A percentile compares a stretch with the other conserved stretches of the same genome.
phyloP scores from a whole-genome alignment of 2,113 vertebrate genomes.

The Datnioides undecimradiatus region DNA sequence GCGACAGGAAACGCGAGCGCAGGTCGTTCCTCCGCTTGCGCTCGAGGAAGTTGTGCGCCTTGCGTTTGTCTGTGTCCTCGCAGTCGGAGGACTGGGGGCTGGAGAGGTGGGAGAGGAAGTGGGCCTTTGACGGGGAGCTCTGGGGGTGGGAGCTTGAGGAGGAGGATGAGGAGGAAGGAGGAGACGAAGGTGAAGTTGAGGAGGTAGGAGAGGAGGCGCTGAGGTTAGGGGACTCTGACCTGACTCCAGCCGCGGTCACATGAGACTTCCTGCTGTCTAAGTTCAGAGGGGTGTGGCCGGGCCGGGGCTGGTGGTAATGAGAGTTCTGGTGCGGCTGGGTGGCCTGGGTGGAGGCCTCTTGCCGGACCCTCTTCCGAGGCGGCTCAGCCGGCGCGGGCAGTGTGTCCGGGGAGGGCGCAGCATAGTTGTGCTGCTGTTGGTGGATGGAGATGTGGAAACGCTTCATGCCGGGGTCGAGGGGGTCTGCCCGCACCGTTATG shows the following conservation, averaged over 20 bases:
- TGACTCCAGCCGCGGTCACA: background rate
- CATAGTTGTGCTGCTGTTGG: constrained; percentile 98
- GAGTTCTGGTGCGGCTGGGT: constrained; percentile 70
- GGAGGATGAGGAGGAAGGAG: constrained; percentile 47
- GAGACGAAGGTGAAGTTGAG: constrained; percentile 58
- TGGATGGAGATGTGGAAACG: constrained; percentile 97
- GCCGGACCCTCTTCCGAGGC: constrained; percentile 77
- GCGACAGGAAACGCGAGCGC: constrained; percentile 92
- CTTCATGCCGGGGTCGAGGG: constrained; percentile 91
- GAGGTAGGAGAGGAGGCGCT: constrained; percentile 67
- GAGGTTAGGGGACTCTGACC: constrained; percentile 63
- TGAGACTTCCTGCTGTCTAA: constrained; percentile 67
- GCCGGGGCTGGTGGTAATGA: constrained; percentile 64
- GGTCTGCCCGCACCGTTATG: constrained; percentile 91
- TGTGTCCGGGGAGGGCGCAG: constrained; percentile 90
- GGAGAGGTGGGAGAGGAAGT: constrained; percentile 67
- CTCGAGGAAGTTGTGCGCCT: constrained; percentile 96
- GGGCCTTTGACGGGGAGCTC: constrained; percentile 65
- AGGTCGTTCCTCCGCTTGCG: constrained; percentile 95
- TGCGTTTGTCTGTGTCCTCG: constrained; percentile 94
- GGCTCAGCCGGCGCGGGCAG: constrained; percentile 70
- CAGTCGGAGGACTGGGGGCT: constrained; percentile 90
- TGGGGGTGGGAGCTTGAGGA: constrained; percentile 35
- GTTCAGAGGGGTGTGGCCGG: constrained; percentile 66
- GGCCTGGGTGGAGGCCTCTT: constrained; percentile 59